A percentile compares a stretch with the other conserved stretches of the same genome.
These are phyloP conservation scores for Phyllostomus discolor DNA, from an alignment of 2,113 vertebrate species.

Conservation along the genomic window DNA sequence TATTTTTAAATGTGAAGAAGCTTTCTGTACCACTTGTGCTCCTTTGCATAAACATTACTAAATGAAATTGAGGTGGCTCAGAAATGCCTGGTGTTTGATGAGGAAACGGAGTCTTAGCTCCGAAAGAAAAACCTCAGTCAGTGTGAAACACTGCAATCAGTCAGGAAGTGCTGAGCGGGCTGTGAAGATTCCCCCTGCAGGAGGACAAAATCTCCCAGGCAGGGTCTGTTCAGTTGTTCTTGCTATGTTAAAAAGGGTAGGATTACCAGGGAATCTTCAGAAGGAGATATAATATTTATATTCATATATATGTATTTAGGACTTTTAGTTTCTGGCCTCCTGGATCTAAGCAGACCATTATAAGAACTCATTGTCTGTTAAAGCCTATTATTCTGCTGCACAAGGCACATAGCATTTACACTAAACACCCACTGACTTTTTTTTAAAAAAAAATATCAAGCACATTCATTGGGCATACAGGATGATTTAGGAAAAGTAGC, in stretches of 20 bases:
- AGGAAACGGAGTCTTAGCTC: slow-evolving; percentile 2
- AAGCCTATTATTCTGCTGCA: not conserved
- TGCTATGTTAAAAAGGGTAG: not conserved
- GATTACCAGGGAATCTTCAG: not conserved
- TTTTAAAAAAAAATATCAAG: not conserved
- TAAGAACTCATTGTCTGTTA: not conserved
- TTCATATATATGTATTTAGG: not conserved
- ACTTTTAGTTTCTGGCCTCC: not conserved
- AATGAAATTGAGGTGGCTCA: not conserved
- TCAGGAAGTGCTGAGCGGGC: not conserved
- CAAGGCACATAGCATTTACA: not conserved
- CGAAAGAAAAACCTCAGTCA: not conserved
- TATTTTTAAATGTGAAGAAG: slow-evolving; percentile 18
- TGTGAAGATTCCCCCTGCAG: not conserved
- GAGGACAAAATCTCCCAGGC: not conserved
- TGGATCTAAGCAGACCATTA: not conserved
- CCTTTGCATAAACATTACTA: not conserved
- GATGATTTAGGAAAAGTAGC: not conserved
- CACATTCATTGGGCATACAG: not conserved
- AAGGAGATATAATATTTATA: not conserved
- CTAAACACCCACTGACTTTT: not conserved
- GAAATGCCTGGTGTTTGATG: not conserved
- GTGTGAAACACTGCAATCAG: not conserved
- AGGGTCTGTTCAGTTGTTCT: not conserved
- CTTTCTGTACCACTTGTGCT: not conserved